Percentiles rank a stretch among this genome's conserved stretches.
These are phyloP conservation scores for Scolopax bukidnonensis DNA, from an alignment of 2,797 vertebrate species.

Conservation along the genomic window DNA sequence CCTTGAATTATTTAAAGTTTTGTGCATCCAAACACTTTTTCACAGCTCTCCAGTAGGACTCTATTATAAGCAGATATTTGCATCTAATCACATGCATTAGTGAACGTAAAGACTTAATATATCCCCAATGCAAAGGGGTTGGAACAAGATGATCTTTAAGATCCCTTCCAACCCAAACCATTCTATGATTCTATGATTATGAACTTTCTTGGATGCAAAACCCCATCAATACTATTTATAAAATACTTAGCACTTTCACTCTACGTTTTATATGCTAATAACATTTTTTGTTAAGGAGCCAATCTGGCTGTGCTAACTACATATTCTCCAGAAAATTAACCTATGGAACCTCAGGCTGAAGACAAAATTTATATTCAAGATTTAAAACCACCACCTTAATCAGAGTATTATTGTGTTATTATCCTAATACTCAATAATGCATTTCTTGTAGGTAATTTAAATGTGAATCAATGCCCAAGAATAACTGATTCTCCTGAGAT, in stretches of 20 bases:
- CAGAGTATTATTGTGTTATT: neutral
- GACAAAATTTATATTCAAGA: neutral
- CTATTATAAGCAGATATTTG: neutral
- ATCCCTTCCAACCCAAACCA: neutral
- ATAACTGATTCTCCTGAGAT: neutral
- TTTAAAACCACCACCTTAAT: neutral
- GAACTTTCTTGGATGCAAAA: neutral
- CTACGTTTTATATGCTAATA: neutral
- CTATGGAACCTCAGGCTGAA: neutral
- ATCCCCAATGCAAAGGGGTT: neutral
- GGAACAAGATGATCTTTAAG: neutral
- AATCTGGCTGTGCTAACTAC: neutral
- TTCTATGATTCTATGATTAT: neutral
- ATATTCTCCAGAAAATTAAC: neutral
- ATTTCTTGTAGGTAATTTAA: constrained; percentile 19
- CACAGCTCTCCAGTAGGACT: neutral
- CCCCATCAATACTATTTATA: neutral
- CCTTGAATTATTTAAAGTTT: constrained; percentile 51
- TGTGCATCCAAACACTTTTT: constrained; percentile 11
- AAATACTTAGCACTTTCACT: neutral
- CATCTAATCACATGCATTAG: neutral
- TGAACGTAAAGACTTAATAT: neutral
- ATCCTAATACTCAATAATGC: neutral
- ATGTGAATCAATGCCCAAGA: neutral
- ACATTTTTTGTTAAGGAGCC: neutral